A percentile compares a stretch with the other conserved stretches of the same genome.
Evolutionary conservation across 2,888 invertebrate species (phyloP).

Genomic region (Seira ritae): DNA sequence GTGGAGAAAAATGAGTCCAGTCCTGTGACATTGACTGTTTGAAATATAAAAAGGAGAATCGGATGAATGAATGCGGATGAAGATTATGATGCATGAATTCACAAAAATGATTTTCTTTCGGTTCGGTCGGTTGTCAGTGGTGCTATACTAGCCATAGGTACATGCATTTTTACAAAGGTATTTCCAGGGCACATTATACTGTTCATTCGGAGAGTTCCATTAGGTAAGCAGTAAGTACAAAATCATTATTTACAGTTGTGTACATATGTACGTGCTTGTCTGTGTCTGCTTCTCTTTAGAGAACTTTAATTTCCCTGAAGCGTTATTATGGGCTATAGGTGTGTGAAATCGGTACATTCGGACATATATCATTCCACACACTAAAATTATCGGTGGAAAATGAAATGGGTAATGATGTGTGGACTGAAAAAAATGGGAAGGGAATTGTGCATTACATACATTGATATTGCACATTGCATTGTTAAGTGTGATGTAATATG

Average conservation of each 20-base stretch:
- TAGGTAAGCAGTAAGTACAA: too few species aligned
- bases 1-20: slow-evolving; percentile 39
- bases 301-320: not conserved
- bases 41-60: slow-evolving; percentile 25
- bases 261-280: not conserved
- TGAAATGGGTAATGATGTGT: not conserved
- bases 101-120: slow-evolving; percentile 55
- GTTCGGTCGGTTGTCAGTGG: too few species aligned
- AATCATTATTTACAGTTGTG: not conserved
- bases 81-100: slow-evolving; percentile 60
- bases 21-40: slow-evolving; percentile 62
- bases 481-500: not conserved
- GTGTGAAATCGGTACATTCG: not conserved
- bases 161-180: not conserved
- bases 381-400: not conserved
- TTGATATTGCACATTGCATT: not conserved
- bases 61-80: slow-evolving; percentile 41
- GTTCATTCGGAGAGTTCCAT: too few species aligned
- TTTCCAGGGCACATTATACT: not conserved
- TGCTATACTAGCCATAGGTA: not conserved
- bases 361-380: not conserved
- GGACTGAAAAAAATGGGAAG: not conserved
- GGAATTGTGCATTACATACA: not conserved
- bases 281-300: too few species aligned
- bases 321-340: not conserved